Conservation (phyloP, 2,888 invertebrate species). For the Temnothorax unifasciatus region DNA sequence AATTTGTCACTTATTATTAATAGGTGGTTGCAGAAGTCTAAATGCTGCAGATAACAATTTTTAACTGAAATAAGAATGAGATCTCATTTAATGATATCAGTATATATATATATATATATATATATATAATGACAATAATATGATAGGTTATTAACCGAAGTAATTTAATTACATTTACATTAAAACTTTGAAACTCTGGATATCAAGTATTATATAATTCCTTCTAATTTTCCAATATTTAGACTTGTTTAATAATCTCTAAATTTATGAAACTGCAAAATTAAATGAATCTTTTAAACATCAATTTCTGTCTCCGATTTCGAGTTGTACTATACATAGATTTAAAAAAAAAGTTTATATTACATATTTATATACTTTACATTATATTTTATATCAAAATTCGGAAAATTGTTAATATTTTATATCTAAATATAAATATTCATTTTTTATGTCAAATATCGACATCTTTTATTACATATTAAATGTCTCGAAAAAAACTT, state of each 20-base stretch:
- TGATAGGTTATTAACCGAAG: background rate
- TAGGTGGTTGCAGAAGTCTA: background rate
- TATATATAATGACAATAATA: background rate
- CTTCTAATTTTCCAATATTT: background rate
- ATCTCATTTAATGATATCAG: background rate
- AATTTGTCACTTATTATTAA: slow-evolving; percentile 6
- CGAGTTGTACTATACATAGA: background rate
- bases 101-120: background rate
- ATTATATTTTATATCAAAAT: slow-evolving; percentile 7
- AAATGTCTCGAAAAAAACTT: background rate
- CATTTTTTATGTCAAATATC: background rate
- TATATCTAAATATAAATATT: slow-evolving; percentile 1
- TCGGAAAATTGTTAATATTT: background rate
- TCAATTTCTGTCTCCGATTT: background rate
- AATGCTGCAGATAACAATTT: slow-evolving; percentile 2
- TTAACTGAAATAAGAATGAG: background rate
- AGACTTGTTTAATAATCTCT: background rate
- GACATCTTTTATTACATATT: background rate
- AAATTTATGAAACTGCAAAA: background rate
- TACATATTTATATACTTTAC: background rate
- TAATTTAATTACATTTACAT: slow-evolving; percentile 1
- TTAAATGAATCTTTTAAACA: slow-evolving; percentile 14
- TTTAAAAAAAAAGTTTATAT: background rate
- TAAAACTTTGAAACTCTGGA: background rate
- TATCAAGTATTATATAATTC: background rate